Evolutionary conservation across 2,888 invertebrate genomes (phyloP).

Genomic region (Cephus sareptanus): DNA sequence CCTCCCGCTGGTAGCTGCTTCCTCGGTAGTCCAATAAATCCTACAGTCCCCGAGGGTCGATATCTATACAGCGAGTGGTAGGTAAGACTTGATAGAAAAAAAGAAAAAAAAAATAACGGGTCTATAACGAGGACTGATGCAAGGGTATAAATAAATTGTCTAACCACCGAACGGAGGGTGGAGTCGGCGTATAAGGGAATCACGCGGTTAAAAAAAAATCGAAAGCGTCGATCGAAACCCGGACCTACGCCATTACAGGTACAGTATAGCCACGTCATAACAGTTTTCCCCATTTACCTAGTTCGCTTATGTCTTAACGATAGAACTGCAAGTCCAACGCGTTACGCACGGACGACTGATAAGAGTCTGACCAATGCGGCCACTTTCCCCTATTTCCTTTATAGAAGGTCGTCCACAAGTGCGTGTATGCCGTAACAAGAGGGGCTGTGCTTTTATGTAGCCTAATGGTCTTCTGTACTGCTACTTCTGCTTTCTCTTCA

Average conservation of each 20-base stretch:
- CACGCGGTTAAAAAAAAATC: neutral
- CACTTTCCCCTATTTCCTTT: neutral
- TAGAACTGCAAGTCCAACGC: neutral
- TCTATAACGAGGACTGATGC: neutral
- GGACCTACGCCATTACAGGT: neutral
- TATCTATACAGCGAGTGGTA: neutral
- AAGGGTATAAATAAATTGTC: neutral
- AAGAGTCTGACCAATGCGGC: neutral
- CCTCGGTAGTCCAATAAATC: neutral
- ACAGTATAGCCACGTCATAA: neutral
- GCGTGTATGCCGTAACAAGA: constrained; percentile 4
- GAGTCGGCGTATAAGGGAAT: neutral
- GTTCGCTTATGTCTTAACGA: neutral
- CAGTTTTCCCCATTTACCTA: neutral
- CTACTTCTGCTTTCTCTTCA: neutral
- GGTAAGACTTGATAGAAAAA: neutral
- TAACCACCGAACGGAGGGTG: neutral
- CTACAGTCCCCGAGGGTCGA: neutral
- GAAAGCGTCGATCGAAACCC: neutral
- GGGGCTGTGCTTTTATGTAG: constrained; percentile 43
- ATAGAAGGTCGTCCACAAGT: neutral
- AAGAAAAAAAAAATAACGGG: neutral
- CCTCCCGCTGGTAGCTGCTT: neutral
- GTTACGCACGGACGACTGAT: neutral
- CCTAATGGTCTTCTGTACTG: constrained; percentile 30